Evolutionary conservation across 1,140 invertebrate species (phyloP).

Genomic region (Stenopsyche tienmushanensis): DNA sequence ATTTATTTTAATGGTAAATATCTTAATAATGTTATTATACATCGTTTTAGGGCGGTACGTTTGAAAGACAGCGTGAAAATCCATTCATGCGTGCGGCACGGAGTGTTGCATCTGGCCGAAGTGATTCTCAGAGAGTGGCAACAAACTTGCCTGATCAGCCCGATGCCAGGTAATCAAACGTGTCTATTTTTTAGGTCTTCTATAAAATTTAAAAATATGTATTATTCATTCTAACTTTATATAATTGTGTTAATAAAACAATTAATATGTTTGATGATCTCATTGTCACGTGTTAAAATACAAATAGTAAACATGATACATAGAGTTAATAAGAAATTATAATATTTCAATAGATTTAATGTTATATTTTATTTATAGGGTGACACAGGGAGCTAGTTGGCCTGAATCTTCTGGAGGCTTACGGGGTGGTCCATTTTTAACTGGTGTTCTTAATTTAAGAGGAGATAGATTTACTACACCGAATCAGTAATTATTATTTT

Average conservation of each 20-base stretch:
- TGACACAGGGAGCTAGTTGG: slow-evolving; percentile 25
- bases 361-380: no score
- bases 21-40: slow-evolving; percentile 45
- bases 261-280: slow-evolving; percentile 6
- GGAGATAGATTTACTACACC: slow-evolving; percentile 13
- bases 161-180: slow-evolving; percentile 4
- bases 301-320: no score
- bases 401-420: slow-evolving; percentile 22
- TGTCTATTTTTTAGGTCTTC: no score
- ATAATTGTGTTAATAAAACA: no score
- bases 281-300: neutral
- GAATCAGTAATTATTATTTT: slow-evolving; percentile 1
- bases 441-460: slow-evolving; percentile 36
- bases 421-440: slow-evolving; percentile 31
- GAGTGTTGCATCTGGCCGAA: neutral
- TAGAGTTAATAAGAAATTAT: slow-evolving; percentile 13
- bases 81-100: slow-evolving; percentile 52
- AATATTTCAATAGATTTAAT: no score
- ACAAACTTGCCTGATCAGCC: neutral
- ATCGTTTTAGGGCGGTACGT: slow-evolving; percentile 69
- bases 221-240: no score
- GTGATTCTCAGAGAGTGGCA: neutral
- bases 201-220: no score
- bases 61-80: slow-evolving; percentile 61
- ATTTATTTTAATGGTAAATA: slow-evolving; percentile 27